Conservation (phyloP, 2,888 invertebrate species). For the Himalopsyche anomala region DNA sequence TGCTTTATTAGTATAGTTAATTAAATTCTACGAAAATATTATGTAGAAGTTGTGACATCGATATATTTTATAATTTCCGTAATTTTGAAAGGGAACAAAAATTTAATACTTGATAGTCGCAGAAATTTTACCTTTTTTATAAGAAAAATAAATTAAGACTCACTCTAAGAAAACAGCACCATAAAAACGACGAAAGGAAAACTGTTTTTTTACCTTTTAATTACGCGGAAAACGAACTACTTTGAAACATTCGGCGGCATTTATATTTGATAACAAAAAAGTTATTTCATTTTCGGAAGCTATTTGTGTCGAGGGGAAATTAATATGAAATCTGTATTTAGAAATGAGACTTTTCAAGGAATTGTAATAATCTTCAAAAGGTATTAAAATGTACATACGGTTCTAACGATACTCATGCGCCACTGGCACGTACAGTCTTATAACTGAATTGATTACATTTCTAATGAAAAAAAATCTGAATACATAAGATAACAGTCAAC, state of each 20-base stretch:
- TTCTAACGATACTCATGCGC: not conserved
- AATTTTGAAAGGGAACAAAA: not conserved
- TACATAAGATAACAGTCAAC: no score
- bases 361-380: slow-evolving; percentile 47
- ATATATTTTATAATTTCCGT: no score
- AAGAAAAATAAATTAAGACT: slow-evolving; percentile 5
- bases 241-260: slow-evolving; percentile 20
- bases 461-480: no score
- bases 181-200: not conserved
- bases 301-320: slow-evolving; percentile 48
- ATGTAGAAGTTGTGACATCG: no score
- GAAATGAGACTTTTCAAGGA: slow-evolving; percentile 45
- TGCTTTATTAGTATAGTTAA: no score
- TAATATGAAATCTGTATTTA: slow-evolving; percentile 57
- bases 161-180: slow-evolving; percentile 8
- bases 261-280: slow-evolving; percentile 32
- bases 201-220: slow-evolving; percentile 20
- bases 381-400: slow-evolving; percentile 48
- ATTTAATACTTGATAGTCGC: not conserved
- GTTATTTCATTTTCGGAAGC: slow-evolving; percentile 13
- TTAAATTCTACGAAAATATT: no score
- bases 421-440: not conserved
- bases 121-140: not conserved
- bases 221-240: slow-evolving; percentile 24
- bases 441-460: no score